Conservation (phyloP, 2,888 invertebrate genomes). For the Rotaria macrura region DNA sequence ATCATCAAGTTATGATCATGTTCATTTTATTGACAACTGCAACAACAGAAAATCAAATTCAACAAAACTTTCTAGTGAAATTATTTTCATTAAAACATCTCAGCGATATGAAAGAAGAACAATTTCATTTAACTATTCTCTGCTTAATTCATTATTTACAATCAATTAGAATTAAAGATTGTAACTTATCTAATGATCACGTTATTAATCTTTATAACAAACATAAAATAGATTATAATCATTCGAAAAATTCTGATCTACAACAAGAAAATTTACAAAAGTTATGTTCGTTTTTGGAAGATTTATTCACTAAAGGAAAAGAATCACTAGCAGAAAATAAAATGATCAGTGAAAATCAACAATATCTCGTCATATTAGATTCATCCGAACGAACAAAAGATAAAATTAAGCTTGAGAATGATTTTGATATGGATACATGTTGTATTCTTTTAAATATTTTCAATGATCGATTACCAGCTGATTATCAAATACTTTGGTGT, state of each 20-base stretch:
- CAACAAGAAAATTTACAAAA: too few relatives aligned
- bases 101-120: background rate
- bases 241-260: background rate
- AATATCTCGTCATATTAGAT: background rate
- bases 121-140: background rate
- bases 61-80: background rate
- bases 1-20: conserved; percentile 12
- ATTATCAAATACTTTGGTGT: background rate
- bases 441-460: background rate
- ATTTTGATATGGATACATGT: background rate
- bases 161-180: background rate
- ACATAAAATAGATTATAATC: background rate
- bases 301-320: background rate
- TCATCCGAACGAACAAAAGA: background rate
- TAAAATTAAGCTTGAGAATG: background rate
- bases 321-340: background rate
- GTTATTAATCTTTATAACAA: background rate
- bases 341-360: background rate
- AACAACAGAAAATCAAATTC: background rate
- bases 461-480: background rate
- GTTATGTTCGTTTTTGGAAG: background rate
- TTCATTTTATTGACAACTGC: background rate
- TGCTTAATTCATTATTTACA: background rate
- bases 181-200: background rate
- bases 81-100: background rate